phyloP scores from a whole-genome alignment of 2,888 invertebrate species.

The Dasysyrphus tricinctus region DNA sequence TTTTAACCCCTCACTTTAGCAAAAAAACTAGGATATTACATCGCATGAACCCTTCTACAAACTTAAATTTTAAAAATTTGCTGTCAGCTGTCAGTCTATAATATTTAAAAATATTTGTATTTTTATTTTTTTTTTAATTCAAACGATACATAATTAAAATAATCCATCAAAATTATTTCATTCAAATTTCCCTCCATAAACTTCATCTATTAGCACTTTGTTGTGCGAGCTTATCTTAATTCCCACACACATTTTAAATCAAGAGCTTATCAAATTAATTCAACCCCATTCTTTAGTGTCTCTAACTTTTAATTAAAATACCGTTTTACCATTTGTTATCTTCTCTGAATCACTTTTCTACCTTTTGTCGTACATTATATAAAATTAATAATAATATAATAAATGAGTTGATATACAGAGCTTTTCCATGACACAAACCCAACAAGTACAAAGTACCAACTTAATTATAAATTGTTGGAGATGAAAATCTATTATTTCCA shows the following conservation, averaged over 20 bases:
- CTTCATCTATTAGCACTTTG: background rate
- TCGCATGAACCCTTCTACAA: too few relatives aligned
- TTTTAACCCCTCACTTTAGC: too few relatives aligned
- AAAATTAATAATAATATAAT: constrained; percentile 5
- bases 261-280: background rate
- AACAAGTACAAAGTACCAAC: constrained; percentile 16
- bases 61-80: too few relatives aligned
- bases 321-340: constrained; percentile 5
- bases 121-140: too few relatives aligned
- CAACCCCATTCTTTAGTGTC: background rate
- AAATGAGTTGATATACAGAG: background rate
- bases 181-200: background rate
- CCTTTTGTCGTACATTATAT: background rate
- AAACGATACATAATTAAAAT: too few relatives aligned
- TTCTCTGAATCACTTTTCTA: constrained; percentile 2
- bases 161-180: background rate
- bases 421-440: background rate
- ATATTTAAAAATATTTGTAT: too few relatives aligned
- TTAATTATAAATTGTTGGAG: constrained; percentile 14
- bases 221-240: background rate
- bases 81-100: too few relatives aligned
- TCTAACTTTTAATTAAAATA: constrained; percentile 28
- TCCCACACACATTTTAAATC: background rate
- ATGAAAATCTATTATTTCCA: constrained; percentile 30
- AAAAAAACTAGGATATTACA: too few relatives aligned